A percentile compares a stretch with the other conserved stretches of the same genome.
These are phyloP conservation scores for Tenthredo notha DNA, from an alignment of 2,888 invertebrate species.

Conservation along the genomic window DNA sequence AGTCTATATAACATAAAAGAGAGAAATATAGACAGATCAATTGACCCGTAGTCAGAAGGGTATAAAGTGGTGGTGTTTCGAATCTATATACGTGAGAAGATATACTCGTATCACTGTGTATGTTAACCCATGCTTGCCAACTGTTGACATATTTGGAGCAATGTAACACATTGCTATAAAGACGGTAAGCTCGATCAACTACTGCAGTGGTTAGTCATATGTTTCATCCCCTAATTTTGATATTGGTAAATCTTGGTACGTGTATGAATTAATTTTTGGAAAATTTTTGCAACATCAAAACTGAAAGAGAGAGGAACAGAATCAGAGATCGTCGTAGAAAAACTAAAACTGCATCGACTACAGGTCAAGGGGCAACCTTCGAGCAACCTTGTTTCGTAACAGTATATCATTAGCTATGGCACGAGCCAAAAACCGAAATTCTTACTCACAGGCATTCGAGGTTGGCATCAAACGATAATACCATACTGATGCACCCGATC, in stretches of 20 bases:
- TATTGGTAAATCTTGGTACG: not conserved
- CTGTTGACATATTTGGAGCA: slow-evolving; percentile 36
- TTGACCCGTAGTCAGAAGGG: slow-evolving; percentile 25
- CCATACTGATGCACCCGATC: not conserved
- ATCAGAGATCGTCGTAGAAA: not conserved
- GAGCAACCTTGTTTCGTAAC: slow-evolving; percentile 34
- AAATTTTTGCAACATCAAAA: not conserved
- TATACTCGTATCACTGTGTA: not conserved
- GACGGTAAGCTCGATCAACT: not conserved
- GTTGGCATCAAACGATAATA: not conserved
- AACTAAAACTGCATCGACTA: slow-evolving; percentile 24
- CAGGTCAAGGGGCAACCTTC: slow-evolving; percentile 48
- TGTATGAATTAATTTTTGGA: not conserved
- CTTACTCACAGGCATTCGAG: not conserved
- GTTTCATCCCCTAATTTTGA: not conserved
- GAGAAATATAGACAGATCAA: slow-evolving; percentile 6
- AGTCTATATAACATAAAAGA: not conserved
- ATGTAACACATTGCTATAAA: slow-evolving; percentile 23
- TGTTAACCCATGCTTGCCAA: slow-evolving; percentile 26
- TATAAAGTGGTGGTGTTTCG: slow-evolving; percentile 13
- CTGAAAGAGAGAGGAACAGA: not conserved
- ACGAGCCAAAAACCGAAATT: slow-evolving; percentile 38
- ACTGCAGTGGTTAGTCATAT: slow-evolving; percentile 13
- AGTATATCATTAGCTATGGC: not conserved
- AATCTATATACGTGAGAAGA: slow-evolving; percentile 28